Base-by-base conservation (phyloP, 2,113 vertebrate genomes). In the Corythornis cristatus region DNA sequence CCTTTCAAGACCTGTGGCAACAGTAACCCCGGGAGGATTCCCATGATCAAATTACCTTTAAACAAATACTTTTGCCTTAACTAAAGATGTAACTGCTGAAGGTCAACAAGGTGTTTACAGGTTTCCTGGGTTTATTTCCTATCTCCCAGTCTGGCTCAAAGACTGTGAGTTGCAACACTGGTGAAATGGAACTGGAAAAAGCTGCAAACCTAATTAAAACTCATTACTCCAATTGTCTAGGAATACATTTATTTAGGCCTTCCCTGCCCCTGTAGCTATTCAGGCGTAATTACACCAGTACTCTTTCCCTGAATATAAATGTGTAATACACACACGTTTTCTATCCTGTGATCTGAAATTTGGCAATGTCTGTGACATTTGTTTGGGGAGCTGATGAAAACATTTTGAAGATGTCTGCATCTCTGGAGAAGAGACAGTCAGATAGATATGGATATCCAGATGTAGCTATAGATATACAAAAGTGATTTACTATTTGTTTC, bases 21-120 rank as follows among this genome's bases (percentile, higher is more conserved):
- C 56, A 45, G 65, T 22, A 96, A 80, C 37, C 77, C 71, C 89
- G 16, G 35, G 80, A 91, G 91, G 51, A 51, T 71, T 82, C 40
- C 72, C 56, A 9, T 80, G 72, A 67, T 72, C 86, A 94, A 95
- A 93, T 95, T 91, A 89, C 54, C 70, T 70, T 93, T 79, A 88
- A 90, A 94, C 90, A 89, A 95, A 88, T 73, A 20, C 40, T 73
- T 71, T 67, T 56, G 70, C 42, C 57, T 48, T 82, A 91, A 67
- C 33, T 75, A 65, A 80, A 65, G 93, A 19, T 56, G 46, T 18
- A 78, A 58, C 81, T 22, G 56, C 48, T 71, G 79, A 89, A 83
- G 74, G 85, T 86, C 88, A 86, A 15, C 78, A 29, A 92, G 86
- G 84, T 78, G 81, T 81, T 58, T n/a, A 71, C 45, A 11, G 7